Evolutionary conservation across 2,113 vertebrate genomes (phyloP).

Genomic region (Odontophorus gujanensis): DNA sequence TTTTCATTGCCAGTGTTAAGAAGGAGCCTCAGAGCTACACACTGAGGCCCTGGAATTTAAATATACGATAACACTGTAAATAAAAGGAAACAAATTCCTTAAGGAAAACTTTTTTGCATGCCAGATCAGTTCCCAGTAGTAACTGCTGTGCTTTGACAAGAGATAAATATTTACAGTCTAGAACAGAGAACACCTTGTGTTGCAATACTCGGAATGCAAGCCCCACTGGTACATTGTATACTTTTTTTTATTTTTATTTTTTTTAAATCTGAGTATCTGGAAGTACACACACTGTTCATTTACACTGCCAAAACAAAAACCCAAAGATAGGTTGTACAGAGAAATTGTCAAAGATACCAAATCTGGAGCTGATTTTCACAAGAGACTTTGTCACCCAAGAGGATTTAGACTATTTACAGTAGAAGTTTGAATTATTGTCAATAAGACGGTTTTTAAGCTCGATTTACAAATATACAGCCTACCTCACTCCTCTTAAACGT

Average conservation of each 20-base stretch:
- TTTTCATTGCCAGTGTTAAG: constrained; percentile 14
- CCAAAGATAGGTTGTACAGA: constrained; percentile 5
- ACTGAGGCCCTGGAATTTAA: constrained; percentile 55
- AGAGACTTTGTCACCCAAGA: constrained; percentile 40
- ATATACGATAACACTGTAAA: constrained; percentile 49
- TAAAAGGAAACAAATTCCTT: constrained; percentile 67
- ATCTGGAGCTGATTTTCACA: constrained; percentile 51
- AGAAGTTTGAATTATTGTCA: constrained; percentile 45
- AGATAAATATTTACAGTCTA: constrained; percentile 71
- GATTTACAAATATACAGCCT: constrained; percentile 12
- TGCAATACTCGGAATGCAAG: constrained; percentile 37
- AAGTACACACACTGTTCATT: neutral
- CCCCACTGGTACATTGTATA: constrained; percentile 10
- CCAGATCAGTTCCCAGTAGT: constrained; percentile 66
- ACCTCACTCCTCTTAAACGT: neutral
- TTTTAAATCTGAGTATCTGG: neutral
- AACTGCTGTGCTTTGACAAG: constrained; percentile 63
- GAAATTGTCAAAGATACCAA: constrained; percentile 26
- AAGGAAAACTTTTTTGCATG: constrained; percentile 44
- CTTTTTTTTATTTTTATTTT: neutral
- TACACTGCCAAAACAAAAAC: neutral
- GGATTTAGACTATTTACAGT: constrained; percentile 45
- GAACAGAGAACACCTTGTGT: constrained; percentile 72
- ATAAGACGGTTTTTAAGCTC: neutral
- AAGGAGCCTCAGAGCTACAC: constrained; percentile 31